Evolutionary conservation across 37 sponge, comb jelly and placozoan species (phyloP).

Genomic region (Bolinopsis microptera): DNA sequence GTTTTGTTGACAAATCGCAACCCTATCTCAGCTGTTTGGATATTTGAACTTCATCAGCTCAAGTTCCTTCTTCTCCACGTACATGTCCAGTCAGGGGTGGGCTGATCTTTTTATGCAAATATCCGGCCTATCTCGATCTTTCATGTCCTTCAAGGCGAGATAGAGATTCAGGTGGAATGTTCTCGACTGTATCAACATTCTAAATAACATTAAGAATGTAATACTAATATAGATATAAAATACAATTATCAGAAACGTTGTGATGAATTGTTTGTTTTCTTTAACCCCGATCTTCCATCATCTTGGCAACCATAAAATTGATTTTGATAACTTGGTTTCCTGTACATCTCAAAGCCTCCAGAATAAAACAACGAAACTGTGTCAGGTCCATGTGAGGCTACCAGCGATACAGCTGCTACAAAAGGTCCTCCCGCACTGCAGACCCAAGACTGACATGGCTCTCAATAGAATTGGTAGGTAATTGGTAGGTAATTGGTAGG

Average conservation of each 20-base stretch:
- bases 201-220: too few species aligned
- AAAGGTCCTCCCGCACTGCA: background rate
- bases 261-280: too few species aligned
- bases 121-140: background rate
- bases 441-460: conserved; percentile 2
- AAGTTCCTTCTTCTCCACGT: background rate
- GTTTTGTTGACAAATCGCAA: too few species aligned
- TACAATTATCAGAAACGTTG: too few species aligned
- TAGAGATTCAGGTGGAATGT: background rate
- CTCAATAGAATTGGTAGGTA: conserved; percentile 32
- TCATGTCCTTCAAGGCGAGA: conserved; percentile 1
- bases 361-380: too few species aligned
- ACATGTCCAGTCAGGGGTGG: conserved; percentile 26
- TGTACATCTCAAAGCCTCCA: too few species aligned
- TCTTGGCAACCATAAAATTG: too few species aligned
- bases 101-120: conserved; percentile 12
- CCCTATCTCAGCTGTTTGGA: conserved; percentile 48
- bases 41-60: conserved; percentile 25
- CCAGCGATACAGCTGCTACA: conserved; percentile 47
- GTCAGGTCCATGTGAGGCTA: background rate
- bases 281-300: too few species aligned
- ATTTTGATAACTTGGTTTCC: too few species aligned
- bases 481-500: too few species aligned
- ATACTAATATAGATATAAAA: too few species aligned
- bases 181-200: too few species aligned